Conservation (phyloP, 2,113 vertebrate genomes). For the Leucoraja erinaceus region DNA sequence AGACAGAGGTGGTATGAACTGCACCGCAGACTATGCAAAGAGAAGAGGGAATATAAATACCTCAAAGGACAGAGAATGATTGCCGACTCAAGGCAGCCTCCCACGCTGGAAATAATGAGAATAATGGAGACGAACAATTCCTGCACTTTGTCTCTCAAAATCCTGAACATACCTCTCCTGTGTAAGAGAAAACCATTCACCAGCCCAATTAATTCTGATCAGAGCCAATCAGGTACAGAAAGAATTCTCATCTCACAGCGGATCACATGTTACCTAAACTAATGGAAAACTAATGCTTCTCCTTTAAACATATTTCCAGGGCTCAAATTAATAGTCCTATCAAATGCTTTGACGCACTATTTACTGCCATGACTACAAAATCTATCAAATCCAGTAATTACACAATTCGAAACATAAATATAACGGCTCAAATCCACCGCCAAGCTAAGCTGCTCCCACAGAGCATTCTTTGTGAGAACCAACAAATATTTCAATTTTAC, state of each 20-base stretch:
- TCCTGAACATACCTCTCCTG: background rate
- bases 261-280: background rate
- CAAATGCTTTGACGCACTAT: slow-evolving; percentile 7
- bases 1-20: background rate
- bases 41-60: slow-evolving; percentile 1
- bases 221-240: background rate
- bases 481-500: background rate
- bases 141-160: background rate
- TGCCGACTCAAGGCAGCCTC: background rate
- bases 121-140: background rate
- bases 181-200: background rate
- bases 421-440: background rate
- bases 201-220: slow-evolving; percentile 9
- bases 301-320: background rate
- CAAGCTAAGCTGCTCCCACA: background rate
- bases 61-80: background rate
- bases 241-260: background rate
- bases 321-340: slow-evolving; percentile 10
- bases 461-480: background rate
- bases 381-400: background rate
- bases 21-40: background rate
- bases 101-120: background rate
- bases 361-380: background rate
- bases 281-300: background rate
- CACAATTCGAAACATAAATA: background rate